Evolutionary conservation across 2,797 vertebrate genomes (phyloP).

Genomic region (Eremophila alpestris): DNA sequence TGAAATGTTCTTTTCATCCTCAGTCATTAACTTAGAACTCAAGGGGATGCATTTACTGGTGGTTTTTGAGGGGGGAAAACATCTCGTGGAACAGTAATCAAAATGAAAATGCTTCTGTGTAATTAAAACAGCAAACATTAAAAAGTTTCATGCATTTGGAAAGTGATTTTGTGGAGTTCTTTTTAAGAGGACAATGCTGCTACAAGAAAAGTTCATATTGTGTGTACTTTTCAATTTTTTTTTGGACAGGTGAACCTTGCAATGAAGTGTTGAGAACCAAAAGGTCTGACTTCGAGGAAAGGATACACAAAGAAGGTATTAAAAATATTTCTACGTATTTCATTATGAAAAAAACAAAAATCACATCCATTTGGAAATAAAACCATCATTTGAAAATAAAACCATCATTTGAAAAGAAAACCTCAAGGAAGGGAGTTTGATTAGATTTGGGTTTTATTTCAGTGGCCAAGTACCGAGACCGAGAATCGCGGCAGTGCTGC

Average conservation of each 20-base stretch:
- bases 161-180: neutral
- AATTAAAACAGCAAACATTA: neutral
- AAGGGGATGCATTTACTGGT: neutral
- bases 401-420: neutral
- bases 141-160: neutral
- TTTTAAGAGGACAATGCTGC: neutral
- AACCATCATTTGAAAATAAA: neutral
- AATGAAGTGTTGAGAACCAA: constrained; percentile 77
- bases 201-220: neutral
- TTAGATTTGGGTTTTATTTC: neutral
- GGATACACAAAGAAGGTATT: constrained; percentile 67
- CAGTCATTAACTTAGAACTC: neutral
- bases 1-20: neutral
- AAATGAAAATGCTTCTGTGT: neutral
- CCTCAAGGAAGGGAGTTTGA: neutral
- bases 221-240: neutral
- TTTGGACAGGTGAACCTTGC: constrained; percentile 77
- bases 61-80: neutral
- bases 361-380: neutral
- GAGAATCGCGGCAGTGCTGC: constrained; percentile 69
- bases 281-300: constrained; percentile 49
- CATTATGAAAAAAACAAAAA: neutral
- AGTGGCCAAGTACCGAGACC: constrained; percentile 54
- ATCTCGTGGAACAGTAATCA: neutral
- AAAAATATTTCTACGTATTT: neutral